phyloP scores from a whole-genome alignment of 2,797 vertebrate genomes.

The Galagoides demidoff region DNA sequence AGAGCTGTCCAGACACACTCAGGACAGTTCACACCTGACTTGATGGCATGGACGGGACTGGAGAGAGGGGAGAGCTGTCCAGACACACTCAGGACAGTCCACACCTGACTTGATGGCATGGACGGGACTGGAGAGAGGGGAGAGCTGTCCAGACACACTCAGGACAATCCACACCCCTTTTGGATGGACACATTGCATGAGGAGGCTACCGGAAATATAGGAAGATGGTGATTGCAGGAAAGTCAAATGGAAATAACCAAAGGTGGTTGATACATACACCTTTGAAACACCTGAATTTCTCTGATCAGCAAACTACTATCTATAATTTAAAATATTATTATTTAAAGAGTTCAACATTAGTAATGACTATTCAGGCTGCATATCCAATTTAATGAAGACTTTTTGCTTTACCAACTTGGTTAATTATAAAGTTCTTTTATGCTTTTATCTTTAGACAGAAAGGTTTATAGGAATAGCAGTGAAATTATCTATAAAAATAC shows the following conservation, averaged over 20 bases:
- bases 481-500: slow-evolving; percentile 37
- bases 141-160: not conserved
- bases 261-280: not conserved
- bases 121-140: no score
- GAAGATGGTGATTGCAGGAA: not conserved
- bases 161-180: not conserved
- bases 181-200: not conserved
- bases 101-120: no score
- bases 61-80: not conserved
- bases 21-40: no score
- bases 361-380: not conserved
- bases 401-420: not conserved
- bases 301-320: not conserved
- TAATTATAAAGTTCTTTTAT: not conserved
- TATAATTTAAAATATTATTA: slow-evolving; percentile 23
- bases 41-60: rapidly evolving
- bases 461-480: not conserved
- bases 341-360: slow-evolving; percentile 8
- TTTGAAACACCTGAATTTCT: slow-evolving; percentile 20
- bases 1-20: no score
- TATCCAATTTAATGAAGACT: not conserved
- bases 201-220: not conserved
- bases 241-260: slow-evolving; percentile 7
- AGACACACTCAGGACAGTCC: not conserved
- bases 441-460: not conserved